Conservation (phyloP, 2,888 invertebrate species). For the Arge pagana region DNA sequence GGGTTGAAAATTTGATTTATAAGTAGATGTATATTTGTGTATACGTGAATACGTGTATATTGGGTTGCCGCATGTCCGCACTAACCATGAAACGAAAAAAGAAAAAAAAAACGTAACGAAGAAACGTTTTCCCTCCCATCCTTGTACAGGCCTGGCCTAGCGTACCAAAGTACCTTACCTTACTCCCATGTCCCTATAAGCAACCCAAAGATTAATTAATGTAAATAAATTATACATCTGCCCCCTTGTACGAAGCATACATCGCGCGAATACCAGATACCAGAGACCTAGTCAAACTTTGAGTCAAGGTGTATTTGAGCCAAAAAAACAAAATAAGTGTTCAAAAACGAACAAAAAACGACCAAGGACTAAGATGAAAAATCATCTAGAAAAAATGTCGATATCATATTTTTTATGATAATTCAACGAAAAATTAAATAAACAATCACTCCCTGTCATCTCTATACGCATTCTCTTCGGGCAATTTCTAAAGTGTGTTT, state of each 20-base stretch:
- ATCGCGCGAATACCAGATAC: conserved; percentile 17
- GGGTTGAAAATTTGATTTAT: conserved; percentile 30
- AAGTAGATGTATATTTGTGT: no score
- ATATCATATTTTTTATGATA: no score
- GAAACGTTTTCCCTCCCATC: conserved; percentile 31
- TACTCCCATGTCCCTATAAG: conserved; percentile 26
- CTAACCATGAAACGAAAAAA: conserved; percentile 45
- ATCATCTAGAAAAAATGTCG: no score
- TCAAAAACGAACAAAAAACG: background rate
- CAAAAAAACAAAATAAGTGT: conserved; percentile 9
- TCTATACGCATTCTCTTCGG: conserved; percentile 21
- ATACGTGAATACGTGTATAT: conserved; percentile 7
- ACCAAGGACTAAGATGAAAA: no score
- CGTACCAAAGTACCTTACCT: conserved; percentile 53
- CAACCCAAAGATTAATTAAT: conserved; percentile 32
- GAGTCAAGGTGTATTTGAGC: conserved; percentile 13
- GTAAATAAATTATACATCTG: conserved; percentile 19
- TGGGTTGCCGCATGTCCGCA: conserved; percentile 46
- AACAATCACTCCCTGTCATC: background rate
- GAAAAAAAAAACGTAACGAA: no score
- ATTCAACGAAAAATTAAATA: conserved; percentile 1
- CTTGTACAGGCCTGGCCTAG: conserved; percentile 57
- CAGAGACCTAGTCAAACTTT: conserved; percentile 22
- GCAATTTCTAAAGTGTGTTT: conserved; percentile 37
- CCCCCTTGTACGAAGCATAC: conserved; percentile 18